These are phyloP conservation scores for Platysteira castanea DNA, from an alignment of 2,113 vertebrate genomes.

Conservation along the genomic window DNA sequence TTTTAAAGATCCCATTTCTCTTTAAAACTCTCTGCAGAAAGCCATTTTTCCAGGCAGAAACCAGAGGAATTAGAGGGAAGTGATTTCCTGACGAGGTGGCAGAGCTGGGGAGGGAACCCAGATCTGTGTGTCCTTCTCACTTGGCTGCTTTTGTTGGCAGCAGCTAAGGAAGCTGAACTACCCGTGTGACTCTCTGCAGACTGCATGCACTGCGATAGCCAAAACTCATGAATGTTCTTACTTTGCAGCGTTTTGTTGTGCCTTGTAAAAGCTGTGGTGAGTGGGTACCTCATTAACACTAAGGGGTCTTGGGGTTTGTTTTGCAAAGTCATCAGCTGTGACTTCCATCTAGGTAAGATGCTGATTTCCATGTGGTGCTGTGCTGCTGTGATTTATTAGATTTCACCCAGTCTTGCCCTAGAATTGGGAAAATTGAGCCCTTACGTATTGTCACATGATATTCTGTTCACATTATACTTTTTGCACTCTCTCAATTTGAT, in stretches of 20 bases:
- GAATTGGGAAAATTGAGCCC: background rate
- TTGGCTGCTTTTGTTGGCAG: slow-evolving; percentile 42
- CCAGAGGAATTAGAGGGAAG: background rate
- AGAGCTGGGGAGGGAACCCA: background rate
- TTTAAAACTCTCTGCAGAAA: background rate
- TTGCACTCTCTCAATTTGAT: slow-evolving; percentile 3
- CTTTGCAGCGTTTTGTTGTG: background rate
- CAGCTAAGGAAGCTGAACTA: background rate
- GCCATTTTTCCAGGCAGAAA: background rate
- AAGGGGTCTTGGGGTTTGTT: background rate
- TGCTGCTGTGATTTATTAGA: background rate
- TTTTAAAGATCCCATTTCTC: background rate
- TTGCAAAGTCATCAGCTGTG: background rate
- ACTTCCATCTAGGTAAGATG: background rate
- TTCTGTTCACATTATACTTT: background rate
- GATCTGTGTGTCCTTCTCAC: slow-evolving; percentile 27
- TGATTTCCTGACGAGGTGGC: background rate
- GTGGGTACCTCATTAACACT: background rate
- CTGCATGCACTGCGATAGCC: background rate
- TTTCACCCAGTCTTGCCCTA: background rate
- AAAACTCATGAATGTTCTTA: slow-evolving; percentile 16
- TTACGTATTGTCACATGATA: background rate
- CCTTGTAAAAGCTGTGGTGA: background rate
- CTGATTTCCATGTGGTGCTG: background rate
- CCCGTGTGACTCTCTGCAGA: slow-evolving; percentile 4